Conservation (phyloP, 2,797 vertebrate genomes). For the Limnodromus scolopaceus region DNA sequence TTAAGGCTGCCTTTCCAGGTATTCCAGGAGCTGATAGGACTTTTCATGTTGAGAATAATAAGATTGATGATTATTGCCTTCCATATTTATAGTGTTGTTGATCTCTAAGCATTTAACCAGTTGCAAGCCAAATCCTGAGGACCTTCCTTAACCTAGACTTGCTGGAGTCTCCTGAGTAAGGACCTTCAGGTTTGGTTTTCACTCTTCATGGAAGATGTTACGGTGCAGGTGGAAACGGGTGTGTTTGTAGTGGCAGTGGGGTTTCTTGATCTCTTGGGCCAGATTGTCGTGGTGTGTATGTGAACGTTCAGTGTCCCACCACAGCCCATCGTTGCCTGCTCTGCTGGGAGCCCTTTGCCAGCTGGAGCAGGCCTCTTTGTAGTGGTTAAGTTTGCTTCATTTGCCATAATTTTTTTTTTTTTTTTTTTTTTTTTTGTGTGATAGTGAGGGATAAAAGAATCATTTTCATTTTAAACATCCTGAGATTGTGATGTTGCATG, state of each 20-base stretch:
- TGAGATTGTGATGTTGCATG: background rate
- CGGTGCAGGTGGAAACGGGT: background rate
- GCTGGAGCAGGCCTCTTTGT: background rate
- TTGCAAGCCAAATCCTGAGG: background rate
- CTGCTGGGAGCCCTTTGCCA: background rate
- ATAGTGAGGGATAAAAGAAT: background rate
- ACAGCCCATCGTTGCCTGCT: background rate
- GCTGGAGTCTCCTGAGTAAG: background rate
- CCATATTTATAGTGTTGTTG: background rate
- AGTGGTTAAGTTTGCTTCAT: background rate
- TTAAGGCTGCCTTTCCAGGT: background rate
- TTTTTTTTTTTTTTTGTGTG: background rate
- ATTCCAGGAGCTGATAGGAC: background rate
- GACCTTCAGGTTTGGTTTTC: background rate
- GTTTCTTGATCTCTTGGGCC: background rate
- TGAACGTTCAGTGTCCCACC: background rate
- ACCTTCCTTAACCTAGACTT: background rate
- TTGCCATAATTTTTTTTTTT: background rate
- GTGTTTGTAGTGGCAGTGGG: too few species aligned
- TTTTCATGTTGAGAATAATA: background rate
- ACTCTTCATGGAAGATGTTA: background rate
- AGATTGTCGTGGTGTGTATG: background rate
- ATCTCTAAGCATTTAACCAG: background rate
- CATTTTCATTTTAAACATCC: background rate
- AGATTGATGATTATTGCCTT: background rate